phyloP scores from a whole-genome alignment of 2,797 vertebrate species.

The Manis javanica region DNA sequence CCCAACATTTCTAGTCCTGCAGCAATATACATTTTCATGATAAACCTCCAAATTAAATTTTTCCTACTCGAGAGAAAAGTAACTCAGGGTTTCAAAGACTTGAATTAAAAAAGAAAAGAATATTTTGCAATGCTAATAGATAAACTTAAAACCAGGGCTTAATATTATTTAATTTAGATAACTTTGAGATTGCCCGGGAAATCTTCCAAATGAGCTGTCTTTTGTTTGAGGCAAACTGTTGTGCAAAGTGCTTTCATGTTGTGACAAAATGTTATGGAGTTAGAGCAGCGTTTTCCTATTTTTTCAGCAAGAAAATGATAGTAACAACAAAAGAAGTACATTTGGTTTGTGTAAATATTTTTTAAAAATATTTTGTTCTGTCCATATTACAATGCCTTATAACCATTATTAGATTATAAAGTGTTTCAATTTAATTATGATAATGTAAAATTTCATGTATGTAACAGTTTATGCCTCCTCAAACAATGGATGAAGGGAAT shows the following conservation, averaged over 20 bases:
- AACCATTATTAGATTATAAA: background rate
- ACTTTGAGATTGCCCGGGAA: constrained; percentile 13
- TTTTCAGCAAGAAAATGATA: background rate
- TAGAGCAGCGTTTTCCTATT: background rate
- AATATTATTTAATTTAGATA: constrained; percentile 22
- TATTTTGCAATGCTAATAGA: constrained; percentile 54
- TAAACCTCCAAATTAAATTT: background rate
- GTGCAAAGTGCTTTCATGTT: background rate
- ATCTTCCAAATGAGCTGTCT: background rate
- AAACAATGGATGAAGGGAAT: background rate
- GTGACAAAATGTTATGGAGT: background rate
- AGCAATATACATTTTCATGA: background rate
- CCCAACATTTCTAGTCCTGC: background rate
- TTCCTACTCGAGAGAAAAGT: background rate
- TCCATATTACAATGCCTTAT: background rate
- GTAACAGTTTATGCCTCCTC: background rate
- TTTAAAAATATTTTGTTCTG: background rate
- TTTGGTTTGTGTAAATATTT: background rate
- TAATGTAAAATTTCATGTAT: background rate
- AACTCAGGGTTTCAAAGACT: constrained; percentile 19
- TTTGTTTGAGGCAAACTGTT: constrained; percentile 55
- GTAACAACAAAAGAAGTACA: background rate
- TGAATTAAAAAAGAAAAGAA: constrained; percentile 12
- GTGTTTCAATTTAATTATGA: background rate
- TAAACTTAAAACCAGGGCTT: background rate